A percentile compares a stretch with the other conserved stretches of the same genome.
Conservation (phyloP, 2,113 vertebrate species). For the Epinephelus fuscoguttatus region DNA sequence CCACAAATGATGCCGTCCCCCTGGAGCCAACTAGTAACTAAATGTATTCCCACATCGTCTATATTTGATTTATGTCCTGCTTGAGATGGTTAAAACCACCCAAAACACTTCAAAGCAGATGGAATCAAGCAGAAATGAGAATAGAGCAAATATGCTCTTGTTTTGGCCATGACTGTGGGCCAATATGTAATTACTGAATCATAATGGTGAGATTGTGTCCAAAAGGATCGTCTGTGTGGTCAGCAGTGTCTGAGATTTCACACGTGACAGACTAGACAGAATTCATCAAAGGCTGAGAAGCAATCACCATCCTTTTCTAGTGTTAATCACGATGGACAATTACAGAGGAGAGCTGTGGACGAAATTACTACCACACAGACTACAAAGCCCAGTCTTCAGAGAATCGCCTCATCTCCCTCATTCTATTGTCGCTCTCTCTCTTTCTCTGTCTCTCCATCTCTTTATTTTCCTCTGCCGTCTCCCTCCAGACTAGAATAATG, state of each 20-base stretch:
- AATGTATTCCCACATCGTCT: constrained; percentile 30
- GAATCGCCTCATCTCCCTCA: constrained; percentile 51
- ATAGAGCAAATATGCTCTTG: constrained; percentile 18
- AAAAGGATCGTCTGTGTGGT: constrained; percentile 21
- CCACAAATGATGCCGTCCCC: constrained; percentile 35
- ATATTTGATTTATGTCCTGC: constrained; percentile 40
- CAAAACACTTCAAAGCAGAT: constrained; percentile 24
- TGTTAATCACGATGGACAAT: constrained; percentile 68
- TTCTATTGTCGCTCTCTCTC: constrained; percentile 55
- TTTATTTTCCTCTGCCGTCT: constrained; percentile 48
- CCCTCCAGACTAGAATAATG: constrained; percentile 57
- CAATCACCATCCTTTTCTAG: constrained; percentile 57
- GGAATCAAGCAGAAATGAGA: constrained; percentile 23
- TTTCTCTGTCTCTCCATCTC: constrained; percentile 25
- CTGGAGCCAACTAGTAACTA: constrained; percentile 26
- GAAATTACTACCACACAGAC: constrained; percentile 55
- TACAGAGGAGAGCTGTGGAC: constrained; percentile 56
- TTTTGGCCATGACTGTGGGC: not conserved
- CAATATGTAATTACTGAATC: constrained; percentile 24
- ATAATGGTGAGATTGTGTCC: constrained; percentile 25
- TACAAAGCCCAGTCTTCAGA: constrained; percentile 66
- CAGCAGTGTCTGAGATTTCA: constrained; percentile 29
- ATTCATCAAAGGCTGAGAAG: constrained; percentile 49
- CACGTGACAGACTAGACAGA: constrained; percentile 20
- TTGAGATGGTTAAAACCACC: constrained; percentile 16